Conservation (phyloP, 2,113 vertebrate species). For the Pongo pygmaeus region DNA sequence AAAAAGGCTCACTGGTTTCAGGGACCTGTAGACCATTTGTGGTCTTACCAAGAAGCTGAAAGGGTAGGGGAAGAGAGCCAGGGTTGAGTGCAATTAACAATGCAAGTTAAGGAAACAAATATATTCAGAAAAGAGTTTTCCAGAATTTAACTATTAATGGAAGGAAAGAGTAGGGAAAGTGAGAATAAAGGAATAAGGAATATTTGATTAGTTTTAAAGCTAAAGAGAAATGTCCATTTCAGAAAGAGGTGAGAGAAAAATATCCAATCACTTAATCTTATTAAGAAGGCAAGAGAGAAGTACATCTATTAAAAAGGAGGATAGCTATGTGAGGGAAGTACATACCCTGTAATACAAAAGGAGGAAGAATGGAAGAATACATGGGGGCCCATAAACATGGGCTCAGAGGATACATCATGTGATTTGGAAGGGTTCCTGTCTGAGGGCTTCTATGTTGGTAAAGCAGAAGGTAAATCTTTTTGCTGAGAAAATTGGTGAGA, state of each 20-base stretch:
- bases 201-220: background rate
- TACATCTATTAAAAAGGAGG: background rate
- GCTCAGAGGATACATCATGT: background rate
- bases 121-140: background rate
- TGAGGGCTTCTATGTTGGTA: background rate
- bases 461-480: background rate
- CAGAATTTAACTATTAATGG: background rate
- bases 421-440: background rate
- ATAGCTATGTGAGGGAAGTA: background rate
- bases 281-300: background rate
- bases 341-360: background rate
- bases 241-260: background rate
- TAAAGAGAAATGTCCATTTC: background rate
- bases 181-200: background rate
- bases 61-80: background rate
- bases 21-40: background rate
- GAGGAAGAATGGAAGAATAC: background rate
- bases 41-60: background rate
- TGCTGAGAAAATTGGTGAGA: background rate
- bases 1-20: background rate
- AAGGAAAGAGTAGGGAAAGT: background rate
- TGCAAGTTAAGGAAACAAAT: background rate
- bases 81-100: background rate
- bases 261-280: background rate
- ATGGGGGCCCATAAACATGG: accelerated